Evolutionary conservation across 2,113 vertebrate genomes (phyloP).

Genomic region (Phodopus roborovskii): DNA sequence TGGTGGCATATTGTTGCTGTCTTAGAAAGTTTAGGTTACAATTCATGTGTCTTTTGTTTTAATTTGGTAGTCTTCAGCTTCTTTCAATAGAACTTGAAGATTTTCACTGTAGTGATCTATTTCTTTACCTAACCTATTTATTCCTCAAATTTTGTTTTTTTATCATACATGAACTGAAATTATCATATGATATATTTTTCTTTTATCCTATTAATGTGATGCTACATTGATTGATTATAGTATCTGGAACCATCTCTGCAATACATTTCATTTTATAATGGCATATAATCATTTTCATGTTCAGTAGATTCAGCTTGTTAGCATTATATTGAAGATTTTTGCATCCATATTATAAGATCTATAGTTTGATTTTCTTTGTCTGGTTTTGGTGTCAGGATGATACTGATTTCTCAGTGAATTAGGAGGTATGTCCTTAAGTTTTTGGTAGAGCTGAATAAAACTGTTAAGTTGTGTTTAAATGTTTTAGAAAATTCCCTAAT

Average conservation of each 20-base stretch:
- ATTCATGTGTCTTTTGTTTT: neutral
- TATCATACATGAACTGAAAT: neutral
- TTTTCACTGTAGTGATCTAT: neutral
- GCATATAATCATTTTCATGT: slow-evolving; percentile 18
- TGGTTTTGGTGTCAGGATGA: neutral
- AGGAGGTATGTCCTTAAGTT: neutral
- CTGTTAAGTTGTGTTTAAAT: slow-evolving; percentile 25
- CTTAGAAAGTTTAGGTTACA: neutral
- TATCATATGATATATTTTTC: neutral
- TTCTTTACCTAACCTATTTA: too few relatives aligned
- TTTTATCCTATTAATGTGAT: slow-evolving; percentile 1
- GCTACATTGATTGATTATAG: neutral
- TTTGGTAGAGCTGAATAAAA: slow-evolving; percentile 3
- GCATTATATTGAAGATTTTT: neutral
- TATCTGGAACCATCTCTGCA: neutral
- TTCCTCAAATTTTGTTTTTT: neutral
- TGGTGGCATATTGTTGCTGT: neutral
- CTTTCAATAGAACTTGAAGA: neutral
- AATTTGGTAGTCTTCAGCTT: neutral
- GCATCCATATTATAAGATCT: neutral
- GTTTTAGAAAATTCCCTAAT: neutral
- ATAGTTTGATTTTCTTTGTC: neutral
- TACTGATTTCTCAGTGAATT: neutral
- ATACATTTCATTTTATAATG: neutral
- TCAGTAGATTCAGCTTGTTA: neutral